Conservation (phyloP, 2,113 vertebrate genomes). For the Phylloscopus trochilus region DNA sequence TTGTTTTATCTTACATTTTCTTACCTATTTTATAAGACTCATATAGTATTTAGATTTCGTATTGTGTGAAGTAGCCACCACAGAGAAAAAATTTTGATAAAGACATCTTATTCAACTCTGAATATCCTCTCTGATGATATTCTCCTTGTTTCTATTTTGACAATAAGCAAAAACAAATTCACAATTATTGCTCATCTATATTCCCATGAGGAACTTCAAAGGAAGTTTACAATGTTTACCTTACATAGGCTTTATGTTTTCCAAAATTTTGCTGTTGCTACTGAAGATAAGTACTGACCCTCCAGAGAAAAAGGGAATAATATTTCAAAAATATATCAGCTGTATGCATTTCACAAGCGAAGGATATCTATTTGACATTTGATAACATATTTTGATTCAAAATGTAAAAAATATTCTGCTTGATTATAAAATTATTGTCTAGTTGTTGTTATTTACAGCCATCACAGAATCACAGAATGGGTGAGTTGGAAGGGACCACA, state of each 20-base stretch:
- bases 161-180: neutral
- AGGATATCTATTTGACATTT: neutral
- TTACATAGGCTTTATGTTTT: neutral
- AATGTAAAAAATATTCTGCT: neutral
- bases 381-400: neutral
- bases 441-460: neutral
- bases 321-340: neutral
- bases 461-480: neutral
- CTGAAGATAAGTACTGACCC: neutral
- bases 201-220: neutral
- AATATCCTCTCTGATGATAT: neutral
- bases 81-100: neutral
- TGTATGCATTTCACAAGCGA: neutral
- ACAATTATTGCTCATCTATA: neutral
- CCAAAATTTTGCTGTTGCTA: neutral
- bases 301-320: neutral
- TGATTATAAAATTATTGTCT: neutral
- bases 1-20: neutral
- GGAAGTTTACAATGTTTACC: too few relatives aligned
- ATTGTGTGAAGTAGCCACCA: neutral
- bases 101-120: neutral
- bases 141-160: neutral
- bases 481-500: neutral
- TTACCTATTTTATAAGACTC: neutral
- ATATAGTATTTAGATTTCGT: fast-evolving